A percentile compares a stretch with the other conserved stretches of the same genome.
These are phyloP conservation scores for Drosophila sordidapex DNA, from an alignment of 2,888 invertebrate species.

Conservation along the genomic window DNA sequence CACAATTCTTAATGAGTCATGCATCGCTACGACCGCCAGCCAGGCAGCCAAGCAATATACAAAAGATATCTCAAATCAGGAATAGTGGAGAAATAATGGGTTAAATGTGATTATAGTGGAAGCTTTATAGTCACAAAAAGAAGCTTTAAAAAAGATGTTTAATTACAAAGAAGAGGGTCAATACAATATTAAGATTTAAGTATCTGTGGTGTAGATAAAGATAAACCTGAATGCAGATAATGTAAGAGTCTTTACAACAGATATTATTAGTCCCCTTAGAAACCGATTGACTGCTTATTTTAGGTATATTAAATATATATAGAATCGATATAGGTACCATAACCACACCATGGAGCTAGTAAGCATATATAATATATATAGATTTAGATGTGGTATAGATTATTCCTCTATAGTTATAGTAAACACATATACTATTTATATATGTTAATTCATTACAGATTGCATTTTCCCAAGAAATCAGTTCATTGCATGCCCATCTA, in stretches of 20 bases:
- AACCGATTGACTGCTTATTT: neutral
- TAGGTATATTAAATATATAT: neutral
- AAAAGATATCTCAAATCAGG: neutral
- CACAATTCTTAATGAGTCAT: constrained; percentile 38
- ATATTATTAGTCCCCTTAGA: neutral
- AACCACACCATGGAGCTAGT: neutral
- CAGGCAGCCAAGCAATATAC: constrained; percentile 14
- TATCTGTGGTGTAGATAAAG: neutral
- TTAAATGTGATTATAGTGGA: neutral
- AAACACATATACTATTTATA: neutral
- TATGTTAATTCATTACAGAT: neutral
- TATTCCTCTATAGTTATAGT: neutral
- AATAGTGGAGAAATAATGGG: neutral
- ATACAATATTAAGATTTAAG: neutral
- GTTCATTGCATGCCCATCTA: neutral
- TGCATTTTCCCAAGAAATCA: neutral
- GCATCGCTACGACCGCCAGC: constrained; percentile 43
- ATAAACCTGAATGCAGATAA: neutral
- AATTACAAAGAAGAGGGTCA: neutral
- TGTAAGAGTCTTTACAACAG: neutral
- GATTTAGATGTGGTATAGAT: neutral
- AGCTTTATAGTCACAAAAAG: neutral
- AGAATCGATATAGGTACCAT: neutral
- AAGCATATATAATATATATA: neutral
- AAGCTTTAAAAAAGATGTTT: neutral